Conservation (phyloP, 2,888 invertebrate genomes). For the Sisyra terminalis region DNA sequence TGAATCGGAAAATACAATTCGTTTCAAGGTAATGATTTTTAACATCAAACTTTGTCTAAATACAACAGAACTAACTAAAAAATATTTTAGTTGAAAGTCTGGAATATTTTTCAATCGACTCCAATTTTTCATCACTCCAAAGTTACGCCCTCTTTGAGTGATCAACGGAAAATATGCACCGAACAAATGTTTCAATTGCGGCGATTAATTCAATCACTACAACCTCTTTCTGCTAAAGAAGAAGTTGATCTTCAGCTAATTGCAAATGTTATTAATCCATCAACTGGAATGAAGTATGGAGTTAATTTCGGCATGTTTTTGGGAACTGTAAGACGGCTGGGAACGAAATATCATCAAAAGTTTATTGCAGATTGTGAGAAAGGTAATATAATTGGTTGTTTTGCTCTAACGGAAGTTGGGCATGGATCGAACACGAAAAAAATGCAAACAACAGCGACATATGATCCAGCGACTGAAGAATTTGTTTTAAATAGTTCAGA, state of each 20-base stretch:
- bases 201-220: conserved; percentile 36
- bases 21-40: conserved; percentile 28
- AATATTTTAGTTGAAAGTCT: too few species aligned
- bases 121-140: conserved; percentile 33
- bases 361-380: conserved; percentile 28
- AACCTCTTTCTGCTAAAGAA: conserved; percentile 30
- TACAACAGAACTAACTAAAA: too few species aligned
- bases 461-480: conserved; percentile 49
- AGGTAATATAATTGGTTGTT: conserved; percentile 43
- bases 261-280: conserved; percentile 39
- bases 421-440: conserved; percentile 84
- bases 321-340: conserved; percentile 44
- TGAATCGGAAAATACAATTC: conserved; percentile 32
- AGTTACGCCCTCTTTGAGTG: conserved; percentile 34
- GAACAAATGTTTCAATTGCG: conserved; percentile 43
- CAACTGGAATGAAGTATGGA: conserved; percentile 44
- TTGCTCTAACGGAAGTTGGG: conserved; percentile 75
- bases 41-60: too few species aligned
- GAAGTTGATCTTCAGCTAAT: conserved; percentile 34
- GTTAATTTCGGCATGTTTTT: conserved; percentile 49
- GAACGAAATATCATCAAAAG: conserved; percentile 42
- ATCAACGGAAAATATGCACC: conserved; percentile 34
- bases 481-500: conserved; percentile 59
- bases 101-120: too few species aligned
- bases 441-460: conserved; percentile 75